Base-by-base conservation (phyloP, 2,797 vertebrate species). In the Falco rusticolus region DNA sequence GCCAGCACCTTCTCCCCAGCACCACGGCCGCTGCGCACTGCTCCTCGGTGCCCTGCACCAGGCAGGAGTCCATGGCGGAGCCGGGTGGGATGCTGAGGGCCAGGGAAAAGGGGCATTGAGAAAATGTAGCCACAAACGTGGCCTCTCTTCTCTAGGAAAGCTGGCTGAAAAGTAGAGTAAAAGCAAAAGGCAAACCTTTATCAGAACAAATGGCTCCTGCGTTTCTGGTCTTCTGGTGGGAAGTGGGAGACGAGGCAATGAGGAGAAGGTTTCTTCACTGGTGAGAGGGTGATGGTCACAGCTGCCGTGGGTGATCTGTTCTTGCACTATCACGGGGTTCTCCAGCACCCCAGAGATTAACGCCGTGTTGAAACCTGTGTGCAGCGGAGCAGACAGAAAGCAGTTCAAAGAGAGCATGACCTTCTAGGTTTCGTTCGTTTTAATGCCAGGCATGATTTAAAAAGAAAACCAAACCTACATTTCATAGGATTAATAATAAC, bases 21-120 rank as follows among this genome's bases (percentile, higher is more conserved):
- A 24, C 61, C 0, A 1, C 54, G 28, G 60, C 31, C 57, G 33
- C 63, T 41, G 60, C 10, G 3, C 17, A 19, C 17, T 28, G 26
- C 69, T 48, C 8, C 45, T n/a, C 51, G 1, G 1, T 10, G 9
- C 0, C 2, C 26, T 22, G 14, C 48, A 48, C 31, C 4, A 11
- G 41, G 17, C 75, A 19, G 54, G 41, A 43, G 63, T 0, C 2
- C 18, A 7, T 13, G 20, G 6, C 1, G 2, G 47, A 89, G 64
- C 16, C 5, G 1, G 45, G 12, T 0, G 3, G 39, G 43, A 47
- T 48, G 26, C 34, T 34, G 56, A 83, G 28, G 21, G 39, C 18
- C 51, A 19, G 57, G 16, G 28, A 39, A 11, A 77, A 69, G 21
- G 9, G 43, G 15, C 25, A 21, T 6, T 81, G 60, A 20, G 26